These are phyloP conservation scores for Phortica variegata DNA, from an alignment of 1,140 invertebrate species.

Conservation along the genomic window DNA sequence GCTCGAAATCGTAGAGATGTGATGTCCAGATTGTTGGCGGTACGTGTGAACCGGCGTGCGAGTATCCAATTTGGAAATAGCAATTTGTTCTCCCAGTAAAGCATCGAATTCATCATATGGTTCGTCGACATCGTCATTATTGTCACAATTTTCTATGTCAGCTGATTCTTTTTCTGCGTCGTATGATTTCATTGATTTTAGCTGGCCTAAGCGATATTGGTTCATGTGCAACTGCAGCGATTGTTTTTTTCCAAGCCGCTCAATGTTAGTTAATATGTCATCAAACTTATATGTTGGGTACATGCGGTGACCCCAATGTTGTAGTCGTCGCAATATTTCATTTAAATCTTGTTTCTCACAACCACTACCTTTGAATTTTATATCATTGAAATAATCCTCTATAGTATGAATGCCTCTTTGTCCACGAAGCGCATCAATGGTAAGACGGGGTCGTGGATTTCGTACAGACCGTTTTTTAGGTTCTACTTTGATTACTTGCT, in stretches of 20 bases:
- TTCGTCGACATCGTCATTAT: constrained; percentile 46
- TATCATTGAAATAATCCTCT: constrained; percentile 75
- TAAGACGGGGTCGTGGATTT: constrained; percentile 72
- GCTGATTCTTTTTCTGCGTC: constrained; percentile 10
- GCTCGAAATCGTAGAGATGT: constrained; percentile 14
- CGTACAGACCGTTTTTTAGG: constrained; percentile 62
- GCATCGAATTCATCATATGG: constrained; percentile 60
- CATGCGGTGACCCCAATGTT: constrained; percentile 90
- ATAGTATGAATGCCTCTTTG: constrained; percentile 77
- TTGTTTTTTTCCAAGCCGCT: constrained; percentile 76
- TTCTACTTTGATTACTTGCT: constrained; percentile 44
- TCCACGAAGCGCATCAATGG: constrained; percentile 70
- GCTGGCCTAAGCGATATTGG: constrained; percentile 66
- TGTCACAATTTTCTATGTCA: constrained; percentile 34
- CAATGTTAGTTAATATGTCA: constrained; percentile 79
- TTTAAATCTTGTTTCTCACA: constrained; percentile 82
- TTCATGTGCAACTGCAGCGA: constrained; percentile 64
- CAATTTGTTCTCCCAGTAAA: constrained; percentile 59
- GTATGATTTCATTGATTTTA: constrained; percentile 39
- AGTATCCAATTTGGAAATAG: constrained; percentile 43
- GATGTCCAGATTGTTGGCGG: constrained; percentile 13
- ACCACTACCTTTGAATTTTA: constrained; percentile 81
- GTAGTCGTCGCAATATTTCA: constrained; percentile 75
- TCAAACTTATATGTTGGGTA: constrained; percentile 87
- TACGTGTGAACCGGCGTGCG: constrained; percentile 29